Evolutionary conservation across 2,797 vertebrate genomes (phyloP), one percentile per base, ranked within the genome.

Genomic region (Craterocephalus amniculus): DNA sequence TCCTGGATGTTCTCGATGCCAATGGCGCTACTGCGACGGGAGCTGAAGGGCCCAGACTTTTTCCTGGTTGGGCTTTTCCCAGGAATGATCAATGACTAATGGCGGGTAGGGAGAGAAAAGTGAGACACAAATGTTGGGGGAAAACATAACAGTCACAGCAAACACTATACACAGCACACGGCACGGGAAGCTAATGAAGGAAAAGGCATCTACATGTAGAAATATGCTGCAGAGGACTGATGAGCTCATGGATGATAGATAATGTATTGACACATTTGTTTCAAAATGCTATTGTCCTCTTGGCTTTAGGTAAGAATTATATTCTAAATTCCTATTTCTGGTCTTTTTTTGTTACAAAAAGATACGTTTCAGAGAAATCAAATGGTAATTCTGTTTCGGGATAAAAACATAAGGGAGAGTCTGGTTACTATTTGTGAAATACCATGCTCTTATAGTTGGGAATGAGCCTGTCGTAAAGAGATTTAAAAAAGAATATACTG

Each of bases 1-100:
- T 99, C 97, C 93, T 98, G 97, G 74, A 99, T 99, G 91, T 99
- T 99, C 90, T 99, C 97, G 0, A 99, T 99, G 67, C 97, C 97
- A 2, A 99, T 99, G 77, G 97, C 97, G 2, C 97, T 98, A 92
- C 97, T 98, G 80, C 97, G 94, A 7, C 97, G 95, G 22, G 97
- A 97, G 88, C 95, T 95, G 55, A 99, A 97, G 0, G 97, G 96
- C 35, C 97, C 97, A 0, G 97, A 98, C 86, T 98, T 98, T 92
- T 98, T 97, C 91, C 97, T 94, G 0, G 97, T 98, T 9, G 97
- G 97, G 85, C 97, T 98, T 91, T 98, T 99, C 60, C 97, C 97
- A 3, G 97, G 97, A 86, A 97, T 96, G 45, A 97, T 97, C 90
- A 98, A 78, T 4, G 97, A 97, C 97, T 98, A 94, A 49, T 70